Conservation (phyloP, 2,113 vertebrate genomes). For the Myiopsitta monachus region DNA sequence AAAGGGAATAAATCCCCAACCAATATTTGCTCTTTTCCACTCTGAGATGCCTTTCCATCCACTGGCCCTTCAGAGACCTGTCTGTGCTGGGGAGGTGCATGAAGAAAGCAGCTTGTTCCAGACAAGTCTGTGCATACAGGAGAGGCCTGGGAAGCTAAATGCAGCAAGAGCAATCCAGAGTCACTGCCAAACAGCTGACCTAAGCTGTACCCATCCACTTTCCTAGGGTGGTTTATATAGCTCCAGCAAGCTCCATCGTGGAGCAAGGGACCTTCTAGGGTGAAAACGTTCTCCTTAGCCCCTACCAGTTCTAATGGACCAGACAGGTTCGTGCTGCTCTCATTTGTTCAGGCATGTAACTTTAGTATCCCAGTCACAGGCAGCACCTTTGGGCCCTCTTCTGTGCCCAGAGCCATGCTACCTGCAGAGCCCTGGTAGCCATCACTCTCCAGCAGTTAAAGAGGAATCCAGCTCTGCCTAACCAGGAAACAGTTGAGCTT, state of each 20-base stretch:
- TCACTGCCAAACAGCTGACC: not conserved
- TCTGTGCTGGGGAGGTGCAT: not conserved
- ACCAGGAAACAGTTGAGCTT: not conserved
- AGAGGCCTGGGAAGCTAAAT: not conserved
- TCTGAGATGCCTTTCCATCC: not conserved
- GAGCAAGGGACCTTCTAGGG: not conserved
- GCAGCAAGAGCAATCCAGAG: not conserved
- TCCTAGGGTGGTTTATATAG: accelerated
- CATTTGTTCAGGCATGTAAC: not conserved
- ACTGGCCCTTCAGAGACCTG: not conserved
- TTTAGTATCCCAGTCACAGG: not conserved
- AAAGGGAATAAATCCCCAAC: not conserved
- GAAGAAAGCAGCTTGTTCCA: not conserved
- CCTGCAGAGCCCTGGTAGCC: not conserved
- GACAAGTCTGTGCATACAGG: not conserved
- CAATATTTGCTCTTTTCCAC: not conserved
- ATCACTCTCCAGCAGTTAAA: not conserved
- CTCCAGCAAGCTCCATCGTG: not conserved
- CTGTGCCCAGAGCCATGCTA: not conserved
- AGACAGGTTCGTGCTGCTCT: not conserved
- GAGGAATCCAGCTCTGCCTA: not conserved
- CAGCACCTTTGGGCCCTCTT: not conserved
- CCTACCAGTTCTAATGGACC: not conserved
- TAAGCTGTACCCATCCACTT: not conserved
- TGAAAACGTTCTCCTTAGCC: not conserved